Evolutionary conservation across 2,113 vertebrate species (phyloP).

Genomic region (Otis tarda): DNA sequence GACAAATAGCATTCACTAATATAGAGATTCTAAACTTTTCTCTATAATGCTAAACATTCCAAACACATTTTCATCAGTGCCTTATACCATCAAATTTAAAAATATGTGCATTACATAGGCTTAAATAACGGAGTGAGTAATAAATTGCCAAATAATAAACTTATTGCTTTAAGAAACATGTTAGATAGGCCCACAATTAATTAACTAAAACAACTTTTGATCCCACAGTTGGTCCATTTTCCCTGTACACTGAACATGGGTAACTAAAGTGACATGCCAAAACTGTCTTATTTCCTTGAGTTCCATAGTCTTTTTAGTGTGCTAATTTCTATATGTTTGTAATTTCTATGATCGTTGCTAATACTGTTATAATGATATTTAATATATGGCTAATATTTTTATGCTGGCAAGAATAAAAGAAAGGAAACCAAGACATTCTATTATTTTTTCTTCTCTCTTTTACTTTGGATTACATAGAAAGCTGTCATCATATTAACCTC

Average conservation of each 20-base stretch:
- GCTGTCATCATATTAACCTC: not conserved
- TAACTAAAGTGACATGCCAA: not conserved
- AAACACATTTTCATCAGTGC: not conserved
- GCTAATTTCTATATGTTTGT: not conserved
- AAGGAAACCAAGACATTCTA: accelerated
- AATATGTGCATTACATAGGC: not conserved
- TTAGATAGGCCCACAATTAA: not conserved
- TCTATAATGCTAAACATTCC: not conserved
- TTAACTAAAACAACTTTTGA: not conserved
- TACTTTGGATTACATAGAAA: not conserved
- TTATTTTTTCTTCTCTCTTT: not conserved
- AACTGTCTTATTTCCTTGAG: not conserved
- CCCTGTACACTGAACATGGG: not conserved
- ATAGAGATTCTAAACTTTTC: not conserved
- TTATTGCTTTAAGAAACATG: not conserved
- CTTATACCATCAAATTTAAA: not conserved
- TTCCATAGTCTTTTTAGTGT: not conserved
- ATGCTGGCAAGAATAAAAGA: not conserved
- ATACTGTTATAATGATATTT: not conserved
- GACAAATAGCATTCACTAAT: not conserved
- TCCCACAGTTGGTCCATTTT: not conserved
- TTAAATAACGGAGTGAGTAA: not conserved
- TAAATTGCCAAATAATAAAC: not conserved
- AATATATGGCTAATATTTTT: not conserved
- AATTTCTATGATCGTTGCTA: not conserved